Base-by-base conservation (phyloP, 2,113 vertebrate species). In the Chunga burmeisteri region DNA sequence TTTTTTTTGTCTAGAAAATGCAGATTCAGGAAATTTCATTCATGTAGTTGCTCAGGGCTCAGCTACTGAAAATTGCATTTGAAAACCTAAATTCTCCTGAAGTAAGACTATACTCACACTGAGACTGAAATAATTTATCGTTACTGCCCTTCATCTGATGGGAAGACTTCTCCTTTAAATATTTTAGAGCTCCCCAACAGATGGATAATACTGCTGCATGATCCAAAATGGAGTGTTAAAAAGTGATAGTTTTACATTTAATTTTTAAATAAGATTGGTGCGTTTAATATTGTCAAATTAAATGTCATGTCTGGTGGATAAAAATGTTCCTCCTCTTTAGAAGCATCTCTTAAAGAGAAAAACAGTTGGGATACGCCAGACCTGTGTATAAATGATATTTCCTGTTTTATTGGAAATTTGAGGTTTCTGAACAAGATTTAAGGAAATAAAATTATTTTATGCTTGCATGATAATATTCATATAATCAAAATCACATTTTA, bases 211-310 rank as follows among this genome's bases (percentile, higher is more conserved):
- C 29, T 68, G 26, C 22, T 72, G 67, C 10, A 34, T 26, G 65
- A 92, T 95, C 74, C 65, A 94, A 96, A 96, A 88, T 80, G 38
- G 22, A 79, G 59, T 91, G 73, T 79, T 86, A 67, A 74, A 90
- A 83, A 78, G 7, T 0, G 0, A 25, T 70, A 72, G 46, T 58
- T 96, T 94, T 80, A 56, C 4, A 55, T 91, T 73, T 88, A 46
- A 78, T 88, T 96, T 92, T 88, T 56, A 63, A 91, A 71, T 63
- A 66, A n/a, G 30, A 61, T 55, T 55, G 30, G 29, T 83, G 55
- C 27, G 75, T 88, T 86, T 85, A 78, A 81, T 67, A 91, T 75
- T 73, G 50, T 86, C 70, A 92, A 96, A 86, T 88, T 85, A 73
- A 88, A 96, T 81, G 63, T 94, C 17, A 42, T 52, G 22, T 75